phyloP scores from a whole-genome alignment of 2,888 invertebrate genomes.

The Chrysolina oricalcia region DNA sequence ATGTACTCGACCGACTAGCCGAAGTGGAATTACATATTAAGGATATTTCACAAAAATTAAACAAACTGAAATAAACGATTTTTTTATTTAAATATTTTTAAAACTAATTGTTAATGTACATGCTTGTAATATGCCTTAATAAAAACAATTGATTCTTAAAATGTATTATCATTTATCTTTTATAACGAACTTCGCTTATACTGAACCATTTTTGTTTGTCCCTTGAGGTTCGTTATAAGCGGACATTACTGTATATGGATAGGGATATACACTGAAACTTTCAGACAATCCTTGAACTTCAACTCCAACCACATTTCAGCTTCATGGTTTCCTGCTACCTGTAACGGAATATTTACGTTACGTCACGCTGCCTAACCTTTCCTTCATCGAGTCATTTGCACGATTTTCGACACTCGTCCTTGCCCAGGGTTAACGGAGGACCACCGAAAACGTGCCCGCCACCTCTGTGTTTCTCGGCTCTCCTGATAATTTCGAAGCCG shows the following conservation, averaged over 20 bases:
- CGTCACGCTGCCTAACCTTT: slow-evolving; percentile 32
- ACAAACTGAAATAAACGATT: too few species aligned
- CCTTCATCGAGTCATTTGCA: slow-evolving; percentile 52
- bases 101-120: too few species aligned
- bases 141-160: too few species aligned
- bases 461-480: slow-evolving; percentile 63
- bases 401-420: slow-evolving; percentile 50
- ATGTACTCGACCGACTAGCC: too few species aligned
- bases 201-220: too few species aligned
- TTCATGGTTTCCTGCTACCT: slow-evolving; percentile 10
- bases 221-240: too few species aligned
- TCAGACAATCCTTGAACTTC: slow-evolving; percentile 12
- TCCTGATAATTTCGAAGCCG: slow-evolving; percentile 65
- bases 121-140: too few species aligned
- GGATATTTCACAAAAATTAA: too few species aligned
- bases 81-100: too few species aligned
- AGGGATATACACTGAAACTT: neutral
- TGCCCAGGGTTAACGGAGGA: slow-evolving; percentile 44
- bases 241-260: neutral
- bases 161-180: too few species aligned
- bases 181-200: too few species aligned
- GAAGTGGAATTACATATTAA: too few species aligned
- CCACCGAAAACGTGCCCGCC: slow-evolving; percentile 62
- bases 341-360: slow-evolving; percentile 16
- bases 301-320: neutral